Percentiles rank a stretch among this genome's conserved stretches.
phyloP scores from a whole-genome alignment of 2,888 invertebrate species.

The Trachelus tabidus region DNA sequence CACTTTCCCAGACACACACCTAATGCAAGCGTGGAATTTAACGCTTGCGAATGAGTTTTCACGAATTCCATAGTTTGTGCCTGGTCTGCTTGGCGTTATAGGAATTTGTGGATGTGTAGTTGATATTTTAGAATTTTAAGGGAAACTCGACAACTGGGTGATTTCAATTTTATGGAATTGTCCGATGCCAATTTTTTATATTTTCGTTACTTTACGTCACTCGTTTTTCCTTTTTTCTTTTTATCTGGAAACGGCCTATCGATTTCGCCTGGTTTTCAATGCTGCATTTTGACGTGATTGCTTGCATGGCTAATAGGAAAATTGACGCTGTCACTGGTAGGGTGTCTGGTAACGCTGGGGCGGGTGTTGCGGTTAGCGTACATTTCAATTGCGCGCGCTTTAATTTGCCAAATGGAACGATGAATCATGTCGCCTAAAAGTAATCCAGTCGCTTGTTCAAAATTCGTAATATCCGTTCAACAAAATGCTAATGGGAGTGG shows the following conservation, averaged over 20 bases:
- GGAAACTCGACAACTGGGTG: not conserved
- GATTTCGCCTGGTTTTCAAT: not conserved
- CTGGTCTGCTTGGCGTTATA: not conserved
- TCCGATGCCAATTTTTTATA: not conserved
- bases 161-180: not conserved
- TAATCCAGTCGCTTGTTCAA: not conserved
- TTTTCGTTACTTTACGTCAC: not conserved
- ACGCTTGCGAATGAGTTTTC: not conserved
- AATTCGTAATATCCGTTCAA: constrained; percentile 20
- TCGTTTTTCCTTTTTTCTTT: not conserved
- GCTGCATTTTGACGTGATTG: not conserved
- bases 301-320: not conserved
- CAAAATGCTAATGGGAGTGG: constrained; percentile 37
- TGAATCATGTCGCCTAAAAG: not conserved
- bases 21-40: not conserved
- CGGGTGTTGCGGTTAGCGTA: not conserved
- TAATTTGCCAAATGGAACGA: constrained; percentile 1
- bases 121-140: not conserved
- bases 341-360: not conserved
- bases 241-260: not conserved
- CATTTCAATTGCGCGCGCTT: not conserved
- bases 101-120: not conserved
- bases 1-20: not conserved
- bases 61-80: not conserved
- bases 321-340: not conserved